phyloP scores from a whole-genome alignment of 2,888 invertebrate species.

The Lepidocyrtoides sp. region DNA sequence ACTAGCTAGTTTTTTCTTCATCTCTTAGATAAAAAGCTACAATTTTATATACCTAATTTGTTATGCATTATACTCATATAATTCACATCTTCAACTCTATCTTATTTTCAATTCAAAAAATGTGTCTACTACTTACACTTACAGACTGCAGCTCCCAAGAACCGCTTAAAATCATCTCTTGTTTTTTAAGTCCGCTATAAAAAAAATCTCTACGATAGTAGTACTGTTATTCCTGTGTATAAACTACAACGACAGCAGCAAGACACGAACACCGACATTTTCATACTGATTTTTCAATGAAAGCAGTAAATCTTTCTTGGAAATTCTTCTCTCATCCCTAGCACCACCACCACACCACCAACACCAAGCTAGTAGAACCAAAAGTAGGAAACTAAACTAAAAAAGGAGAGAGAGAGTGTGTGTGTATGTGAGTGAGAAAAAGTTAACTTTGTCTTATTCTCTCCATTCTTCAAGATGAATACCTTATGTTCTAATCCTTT shows the following conservation, averaged over 20 bases:
- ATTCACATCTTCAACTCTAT: constrained; percentile 45
- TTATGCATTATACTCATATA: constrained; percentile 70
- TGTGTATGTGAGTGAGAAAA: constrained; percentile 43
- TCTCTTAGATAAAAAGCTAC: constrained; percentile 40
- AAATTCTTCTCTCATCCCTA: constrained; percentile 72
- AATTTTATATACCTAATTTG: constrained; percentile 71
- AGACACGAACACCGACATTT: constrained; percentile 75
- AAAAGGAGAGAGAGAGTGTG: constrained; percentile 25
- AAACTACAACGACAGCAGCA: constrained; percentile 56
- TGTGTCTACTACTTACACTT: neutral
- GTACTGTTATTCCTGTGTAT: neutral
- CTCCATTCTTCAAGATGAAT: constrained; percentile 63
- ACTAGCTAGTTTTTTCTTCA: constrained; percentile 71
- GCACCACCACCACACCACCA: constrained; percentile 6
- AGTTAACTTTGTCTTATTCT: constrained; percentile 55
- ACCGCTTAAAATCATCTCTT: constrained; percentile 1
- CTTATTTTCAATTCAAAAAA: constrained; percentile 60
- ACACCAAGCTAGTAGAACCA: neutral
- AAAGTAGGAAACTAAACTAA: constrained; percentile 1
- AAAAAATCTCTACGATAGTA: constrained; percentile 20
- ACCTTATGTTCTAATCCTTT: constrained; percentile 73
- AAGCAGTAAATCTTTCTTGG: constrained; percentile 78
- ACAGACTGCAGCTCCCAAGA: neutral
- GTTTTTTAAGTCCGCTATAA: neutral
- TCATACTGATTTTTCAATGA: constrained; percentile 78